Conservation (phyloP, 2,888 invertebrate species). For the Tipula vernalis region DNA sequence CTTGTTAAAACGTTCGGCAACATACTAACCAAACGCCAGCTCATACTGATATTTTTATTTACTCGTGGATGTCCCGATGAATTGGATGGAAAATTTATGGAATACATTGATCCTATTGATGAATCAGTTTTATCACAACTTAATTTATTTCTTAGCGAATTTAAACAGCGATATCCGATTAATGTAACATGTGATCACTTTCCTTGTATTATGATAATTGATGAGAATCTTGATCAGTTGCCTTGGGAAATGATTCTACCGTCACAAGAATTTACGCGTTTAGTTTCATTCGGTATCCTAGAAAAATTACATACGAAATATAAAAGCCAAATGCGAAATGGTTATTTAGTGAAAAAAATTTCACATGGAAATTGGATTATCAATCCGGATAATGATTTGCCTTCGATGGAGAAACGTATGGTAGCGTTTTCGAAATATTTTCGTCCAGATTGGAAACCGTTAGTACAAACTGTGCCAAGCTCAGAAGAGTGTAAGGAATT, state of each 20-base stretch:
- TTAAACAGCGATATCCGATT: background rate
- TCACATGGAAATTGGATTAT: slow-evolving; percentile 11
- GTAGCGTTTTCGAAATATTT: slow-evolving; percentile 30
- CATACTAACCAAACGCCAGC: background rate
- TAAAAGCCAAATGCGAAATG: slow-evolving; percentile 13
- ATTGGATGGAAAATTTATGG: background rate
- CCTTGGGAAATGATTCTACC: slow-evolving; percentile 16
- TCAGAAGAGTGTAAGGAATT: slow-evolving; percentile 36
- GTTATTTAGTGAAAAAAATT: slow-evolving; percentile 11
- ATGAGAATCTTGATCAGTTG: slow-evolving; percentile 16
- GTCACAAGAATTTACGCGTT: slow-evolving; percentile 15
- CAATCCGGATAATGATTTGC: slow-evolving; percentile 23
- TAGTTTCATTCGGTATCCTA: slow-evolving; percentile 14
- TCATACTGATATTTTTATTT: background rate
- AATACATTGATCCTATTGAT: background rate
- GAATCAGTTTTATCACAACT: background rate
- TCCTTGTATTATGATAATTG: slow-evolving; percentile 15
- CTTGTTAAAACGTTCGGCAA: background rate
- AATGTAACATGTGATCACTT: background rate
- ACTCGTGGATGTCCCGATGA: background rate
- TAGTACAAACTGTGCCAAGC: slow-evolving; percentile 34
- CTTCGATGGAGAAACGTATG: slow-evolving; percentile 30
- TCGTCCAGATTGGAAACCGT: slow-evolving; percentile 30
- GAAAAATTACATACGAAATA: slow-evolving; percentile 10
- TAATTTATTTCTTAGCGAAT: background rate